These are phyloP conservation scores for Beaufortia kweichowensis DNA, from an alignment of 2,113 vertebrate genomes.

Conservation along the genomic window DNA sequence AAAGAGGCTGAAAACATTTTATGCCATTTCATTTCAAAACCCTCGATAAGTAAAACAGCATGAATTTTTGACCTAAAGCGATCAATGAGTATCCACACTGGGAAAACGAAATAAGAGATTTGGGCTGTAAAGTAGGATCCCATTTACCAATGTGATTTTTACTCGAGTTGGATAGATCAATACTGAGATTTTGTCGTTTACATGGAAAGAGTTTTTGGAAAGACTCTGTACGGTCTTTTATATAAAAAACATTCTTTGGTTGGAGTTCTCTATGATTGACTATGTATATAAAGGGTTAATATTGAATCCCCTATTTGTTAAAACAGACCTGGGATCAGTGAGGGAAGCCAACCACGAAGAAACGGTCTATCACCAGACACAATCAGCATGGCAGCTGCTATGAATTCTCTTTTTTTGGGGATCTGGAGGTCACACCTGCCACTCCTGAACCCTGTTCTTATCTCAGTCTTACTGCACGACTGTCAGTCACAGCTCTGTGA, in stretches of 20 bases:
- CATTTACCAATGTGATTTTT: constrained; percentile 10
- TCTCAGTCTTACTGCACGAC: constrained; percentile 26
- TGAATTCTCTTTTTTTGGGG: constrained; percentile 31
- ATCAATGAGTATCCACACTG: constrained; percentile 3
- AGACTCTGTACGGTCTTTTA: neutral
- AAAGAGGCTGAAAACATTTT: constrained; percentile 1
- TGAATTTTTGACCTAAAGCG: constrained; percentile 6
- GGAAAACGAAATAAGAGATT: neutral
- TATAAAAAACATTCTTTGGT: neutral
- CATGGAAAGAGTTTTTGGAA: constrained; percentile 1
- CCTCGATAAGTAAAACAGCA: constrained; percentile 10
- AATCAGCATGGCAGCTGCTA: constrained; percentile 34
- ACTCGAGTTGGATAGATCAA: neutral
- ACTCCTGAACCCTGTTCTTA: constrained; percentile 58
- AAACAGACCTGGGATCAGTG: constrained; percentile 64
- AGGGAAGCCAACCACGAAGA: constrained; percentile 64
- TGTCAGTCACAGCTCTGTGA: neutral
- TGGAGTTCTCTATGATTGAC: neutral
- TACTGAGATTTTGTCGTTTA: neutral
- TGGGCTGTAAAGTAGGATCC: constrained; percentile 2
- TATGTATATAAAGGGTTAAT: constrained; percentile 56
- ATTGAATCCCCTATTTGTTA: constrained; percentile 65
- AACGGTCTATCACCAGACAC: constrained; percentile 44
- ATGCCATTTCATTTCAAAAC: constrained; percentile 27
- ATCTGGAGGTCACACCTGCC: constrained; percentile 46